phyloP scores from a whole-genome alignment of 2,797 vertebrate genomes.

The Manis javanica region DNA sequence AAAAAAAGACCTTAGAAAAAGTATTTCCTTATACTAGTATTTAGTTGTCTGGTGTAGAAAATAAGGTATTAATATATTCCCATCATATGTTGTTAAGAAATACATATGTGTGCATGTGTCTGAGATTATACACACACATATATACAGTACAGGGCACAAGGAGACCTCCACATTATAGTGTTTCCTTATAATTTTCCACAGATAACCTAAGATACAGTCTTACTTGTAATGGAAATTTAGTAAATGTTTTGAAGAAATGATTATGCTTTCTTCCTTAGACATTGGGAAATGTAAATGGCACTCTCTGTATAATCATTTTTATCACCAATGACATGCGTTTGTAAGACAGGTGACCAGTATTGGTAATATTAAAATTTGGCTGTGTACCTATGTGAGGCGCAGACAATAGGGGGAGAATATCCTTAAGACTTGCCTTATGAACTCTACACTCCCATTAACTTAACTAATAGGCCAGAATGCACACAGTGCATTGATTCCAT shows the following conservation, averaged over 20 bases:
- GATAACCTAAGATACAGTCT: not conserved
- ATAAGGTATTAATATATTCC: not conserved
- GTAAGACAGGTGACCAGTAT: not conserved
- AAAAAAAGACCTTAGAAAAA: constrained; percentile 84
- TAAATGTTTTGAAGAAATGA: not conserved
- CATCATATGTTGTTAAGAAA: not conserved
- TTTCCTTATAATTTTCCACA: not conserved
- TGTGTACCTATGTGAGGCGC: not conserved
- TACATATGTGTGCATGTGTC: not conserved
- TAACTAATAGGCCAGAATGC: not conserved
- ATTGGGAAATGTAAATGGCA: not conserved
- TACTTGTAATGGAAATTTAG: not conserved
- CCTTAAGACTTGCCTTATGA: not conserved
- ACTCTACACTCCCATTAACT: not conserved
- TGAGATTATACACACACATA: not conserved
- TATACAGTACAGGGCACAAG: not conserved
- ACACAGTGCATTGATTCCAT: not conserved
- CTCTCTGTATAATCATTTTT: not conserved
- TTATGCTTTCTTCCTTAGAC: not conserved
- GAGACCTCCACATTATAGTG: not conserved
- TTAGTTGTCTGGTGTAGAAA: not conserved
- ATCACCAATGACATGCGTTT: not conserved
- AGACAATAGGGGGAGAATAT: not conserved
- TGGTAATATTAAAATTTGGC: not conserved
- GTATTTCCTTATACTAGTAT: not conserved